phyloP scores from a whole-genome alignment of 2,113 vertebrate species.

The Epinephelus lanceolatus region DNA sequence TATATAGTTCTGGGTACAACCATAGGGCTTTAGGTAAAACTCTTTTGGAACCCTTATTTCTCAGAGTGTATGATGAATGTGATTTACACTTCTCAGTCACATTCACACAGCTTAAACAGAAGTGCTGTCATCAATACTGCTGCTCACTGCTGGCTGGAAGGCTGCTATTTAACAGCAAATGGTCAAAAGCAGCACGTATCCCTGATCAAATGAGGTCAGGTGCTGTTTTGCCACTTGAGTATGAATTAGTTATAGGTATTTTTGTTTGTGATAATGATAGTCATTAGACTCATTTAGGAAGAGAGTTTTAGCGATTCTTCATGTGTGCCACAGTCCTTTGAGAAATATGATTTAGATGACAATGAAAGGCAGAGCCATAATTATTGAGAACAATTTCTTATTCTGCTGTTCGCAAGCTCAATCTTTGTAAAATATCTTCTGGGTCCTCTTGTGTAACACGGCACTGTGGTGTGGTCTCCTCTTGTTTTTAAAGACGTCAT shows the following conservation, averaged over 20 bases:
- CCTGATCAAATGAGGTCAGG: slow-evolving; percentile 55
- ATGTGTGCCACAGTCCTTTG: slow-evolving; percentile 33
- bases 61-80: slow-evolving; percentile 62
- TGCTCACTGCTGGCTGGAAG: slow-evolving; percentile 22
- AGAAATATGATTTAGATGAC: slow-evolving; percentile 63
- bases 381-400: slow-evolving; percentile 64
- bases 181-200: slow-evolving; percentile 54
- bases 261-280: slow-evolving; percentile 67
- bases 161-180: slow-evolving; percentile 62
- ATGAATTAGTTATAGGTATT: slow-evolving; percentile 58
- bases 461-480: slow-evolving; percentile 58
- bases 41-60: too few species aligned
- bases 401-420: slow-evolving; percentile 42
- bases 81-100: slow-evolving; percentile 68
- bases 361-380: slow-evolving; percentile 56
- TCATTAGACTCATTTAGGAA: slow-evolving; percentile 52
- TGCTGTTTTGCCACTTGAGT: slow-evolving; percentile 48
- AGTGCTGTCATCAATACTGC: slow-evolving; percentile 52
- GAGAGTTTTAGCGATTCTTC: slow-evolving; percentile 47
- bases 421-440: slow-evolving; percentile 68
- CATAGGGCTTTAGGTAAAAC: too few species aligned
- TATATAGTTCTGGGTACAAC: too few species aligned
- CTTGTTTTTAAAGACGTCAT: slow-evolving; percentile 77
- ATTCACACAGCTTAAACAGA: slow-evolving; percentile 65
- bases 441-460: slow-evolving; percentile 59